Evolutionary conservation across 2,113 vertebrate genomes (phyloP).

Genomic region (Corythornis cristatus): DNA sequence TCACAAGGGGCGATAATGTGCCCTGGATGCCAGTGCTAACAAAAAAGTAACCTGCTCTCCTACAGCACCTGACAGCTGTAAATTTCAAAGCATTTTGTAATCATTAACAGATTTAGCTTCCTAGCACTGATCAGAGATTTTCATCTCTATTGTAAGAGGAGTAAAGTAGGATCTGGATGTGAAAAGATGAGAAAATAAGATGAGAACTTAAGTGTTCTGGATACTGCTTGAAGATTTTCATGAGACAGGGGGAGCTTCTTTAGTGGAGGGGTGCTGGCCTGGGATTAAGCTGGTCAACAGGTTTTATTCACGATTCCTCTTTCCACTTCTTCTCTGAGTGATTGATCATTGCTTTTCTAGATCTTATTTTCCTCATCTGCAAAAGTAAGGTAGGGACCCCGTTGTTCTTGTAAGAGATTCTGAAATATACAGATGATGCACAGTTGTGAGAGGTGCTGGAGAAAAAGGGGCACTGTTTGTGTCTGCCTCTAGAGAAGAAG

Average conservation of each 20-base stretch:
- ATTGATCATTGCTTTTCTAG: background rate
- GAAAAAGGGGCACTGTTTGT: background rate
- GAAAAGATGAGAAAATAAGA: background rate
- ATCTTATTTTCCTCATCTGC: background rate
- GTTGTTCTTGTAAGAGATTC: background rate
- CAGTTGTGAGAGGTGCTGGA: background rate
- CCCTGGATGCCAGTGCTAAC: background rate
- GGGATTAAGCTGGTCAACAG: background rate
- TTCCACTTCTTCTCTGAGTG: background rate
- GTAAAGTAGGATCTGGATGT: background rate
- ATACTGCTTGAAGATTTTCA: background rate
- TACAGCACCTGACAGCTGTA: background rate
- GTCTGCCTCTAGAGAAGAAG: background rate
- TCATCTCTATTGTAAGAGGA: background rate
- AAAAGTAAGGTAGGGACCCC: background rate
- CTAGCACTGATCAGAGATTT: background rate
- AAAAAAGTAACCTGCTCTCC: background rate
- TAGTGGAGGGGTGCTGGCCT: background rate
- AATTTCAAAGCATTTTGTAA: background rate
- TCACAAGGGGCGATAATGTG: background rate
- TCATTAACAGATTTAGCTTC: background rate
- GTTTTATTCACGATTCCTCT: background rate
- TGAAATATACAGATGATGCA: background rate
- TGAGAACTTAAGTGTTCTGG: background rate
- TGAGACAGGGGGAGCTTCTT: background rate